phyloP scores from a whole-genome alignment of 2,888 invertebrate genomes.

The Agrochola circellaris region DNA sequence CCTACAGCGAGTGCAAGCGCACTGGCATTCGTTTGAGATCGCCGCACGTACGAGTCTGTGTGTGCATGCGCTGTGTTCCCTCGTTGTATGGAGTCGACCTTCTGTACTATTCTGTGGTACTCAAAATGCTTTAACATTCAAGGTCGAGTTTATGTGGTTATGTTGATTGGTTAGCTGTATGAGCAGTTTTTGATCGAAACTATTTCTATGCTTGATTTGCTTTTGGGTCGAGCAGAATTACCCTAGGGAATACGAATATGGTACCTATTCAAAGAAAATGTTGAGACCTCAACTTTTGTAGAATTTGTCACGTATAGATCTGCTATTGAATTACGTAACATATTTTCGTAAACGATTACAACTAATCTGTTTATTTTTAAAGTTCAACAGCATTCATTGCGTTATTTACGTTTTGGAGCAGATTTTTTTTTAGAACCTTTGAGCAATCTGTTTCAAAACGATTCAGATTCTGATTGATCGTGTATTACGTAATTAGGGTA shows the following conservation, averaged over 20 bases:
- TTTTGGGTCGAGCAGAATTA: constrained; percentile 8
- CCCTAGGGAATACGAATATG: constrained; percentile 10
- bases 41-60: neutral
- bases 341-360: too few species aligned
- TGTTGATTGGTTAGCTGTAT: constrained; percentile 19
- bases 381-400: too few species aligned
- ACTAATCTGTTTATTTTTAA: too few species aligned
- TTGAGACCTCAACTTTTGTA: neutral
- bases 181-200: constrained; percentile 39
- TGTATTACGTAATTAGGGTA: too few species aligned
- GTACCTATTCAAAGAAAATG: neutral
- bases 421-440: too few species aligned
- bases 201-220: constrained; percentile 30
- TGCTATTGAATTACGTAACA: too few species aligned
- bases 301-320: neutral
- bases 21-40: neutral
- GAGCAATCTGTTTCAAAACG: too few species aligned
- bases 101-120: constrained; percentile 6
- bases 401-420: too few species aligned
- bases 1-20: neutral
- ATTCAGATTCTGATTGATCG: too few species aligned
- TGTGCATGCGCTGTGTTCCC: neutral
- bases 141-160: constrained; percentile 13
- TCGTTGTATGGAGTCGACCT: neutral
- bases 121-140: constrained; percentile 20